Percentiles rank a stretch among this genome's conserved stretches.
Conservation (phyloP, 1,140 invertebrate species). For the Oscheius sp. region DNA sequence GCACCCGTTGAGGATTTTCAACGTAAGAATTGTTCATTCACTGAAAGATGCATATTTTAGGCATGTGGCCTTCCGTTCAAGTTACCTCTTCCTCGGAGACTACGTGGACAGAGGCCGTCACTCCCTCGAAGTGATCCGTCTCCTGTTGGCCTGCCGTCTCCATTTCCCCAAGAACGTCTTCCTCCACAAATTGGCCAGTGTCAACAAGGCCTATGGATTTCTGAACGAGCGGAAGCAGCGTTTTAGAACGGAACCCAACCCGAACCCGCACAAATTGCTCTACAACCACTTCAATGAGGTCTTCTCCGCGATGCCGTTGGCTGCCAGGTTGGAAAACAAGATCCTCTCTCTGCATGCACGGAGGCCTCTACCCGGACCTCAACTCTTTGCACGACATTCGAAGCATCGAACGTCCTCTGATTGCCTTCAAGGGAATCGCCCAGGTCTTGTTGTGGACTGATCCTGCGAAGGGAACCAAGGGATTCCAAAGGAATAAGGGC, state of each 20-base stretch:
- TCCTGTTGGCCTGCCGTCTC: constrained; percentile 20
- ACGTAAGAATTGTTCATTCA: too few species aligned
- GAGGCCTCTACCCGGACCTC: constrained; percentile 70
- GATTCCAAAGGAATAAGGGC: constrained; percentile 70
- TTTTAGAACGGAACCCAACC: background rate
- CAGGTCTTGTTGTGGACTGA: constrained; percentile 51
- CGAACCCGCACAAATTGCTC: constrained; percentile 31
- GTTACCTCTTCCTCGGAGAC: constrained; percentile 6
- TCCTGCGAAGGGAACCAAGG: constrained; percentile 44
- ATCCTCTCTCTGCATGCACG: constrained; percentile 55
- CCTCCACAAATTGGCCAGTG: constrained; percentile 70
- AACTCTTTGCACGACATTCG: constrained; percentile 63
- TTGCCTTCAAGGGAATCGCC: constrained; percentile 8
- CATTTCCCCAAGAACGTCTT: constrained; percentile 55
- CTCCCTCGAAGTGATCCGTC: background rate
- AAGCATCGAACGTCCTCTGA: constrained; percentile 37
- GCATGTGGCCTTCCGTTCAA: too few species aligned
- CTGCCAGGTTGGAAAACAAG: constrained; percentile 41
- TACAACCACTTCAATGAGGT: constrained; percentile 63
- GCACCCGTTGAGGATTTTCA: too few species aligned
- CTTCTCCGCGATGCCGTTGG: constrained; percentile 50
- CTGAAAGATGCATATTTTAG: too few species aligned
- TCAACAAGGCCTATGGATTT: constrained; percentile 64
- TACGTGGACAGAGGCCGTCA: constrained; percentile 2
- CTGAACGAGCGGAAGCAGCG: constrained; percentile 22